These are phyloP conservation scores for Brienomyrus longianalis DNA, from an alignment of 2,113 vertebrate genomes.

Conservation along the genomic window DNA sequence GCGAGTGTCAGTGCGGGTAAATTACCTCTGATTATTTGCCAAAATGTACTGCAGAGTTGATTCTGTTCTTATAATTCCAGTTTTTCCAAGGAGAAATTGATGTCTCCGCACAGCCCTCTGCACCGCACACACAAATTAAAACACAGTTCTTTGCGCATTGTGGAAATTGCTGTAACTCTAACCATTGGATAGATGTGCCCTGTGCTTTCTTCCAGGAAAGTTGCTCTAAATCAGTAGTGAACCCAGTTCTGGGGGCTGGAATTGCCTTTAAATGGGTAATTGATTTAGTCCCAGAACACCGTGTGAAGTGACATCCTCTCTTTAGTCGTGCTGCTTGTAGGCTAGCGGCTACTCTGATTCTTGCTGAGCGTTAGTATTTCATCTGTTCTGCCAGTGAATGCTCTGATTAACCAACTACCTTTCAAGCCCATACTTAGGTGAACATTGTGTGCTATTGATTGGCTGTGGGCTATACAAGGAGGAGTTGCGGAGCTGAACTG, in stretches of 20 bases:
- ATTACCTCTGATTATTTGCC: not conserved
- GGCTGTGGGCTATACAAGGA: not conserved
- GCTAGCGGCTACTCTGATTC: not conserved
- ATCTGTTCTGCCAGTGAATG: not conserved
- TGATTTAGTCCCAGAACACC: not conserved
- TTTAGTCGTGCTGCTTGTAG: not conserved
- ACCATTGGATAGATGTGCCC: not conserved
- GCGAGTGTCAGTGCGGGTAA: not conserved
- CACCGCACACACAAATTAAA: not conserved
- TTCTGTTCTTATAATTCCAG: not conserved
- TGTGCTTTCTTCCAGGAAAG: not conserved
- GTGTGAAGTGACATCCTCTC: not conserved
- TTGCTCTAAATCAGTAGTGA: not conserved
- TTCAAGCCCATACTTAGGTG: not conserved
- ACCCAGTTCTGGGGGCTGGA: not conserved
- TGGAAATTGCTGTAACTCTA: not conserved
- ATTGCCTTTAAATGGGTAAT: not conserved
- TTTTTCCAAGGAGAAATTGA: not conserved
- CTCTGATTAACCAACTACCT: not conserved
- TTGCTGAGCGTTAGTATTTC: not conserved
- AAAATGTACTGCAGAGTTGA: not conserved
- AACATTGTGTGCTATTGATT: not conserved
- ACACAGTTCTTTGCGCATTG: not conserved
- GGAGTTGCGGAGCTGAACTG: not conserved
- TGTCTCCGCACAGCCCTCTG: not conserved